These are phyloP conservation scores for Globodera ellingtonae DNA, from an alignment of 1,140 invertebrate species.

Conservation along the genomic window DNA sequence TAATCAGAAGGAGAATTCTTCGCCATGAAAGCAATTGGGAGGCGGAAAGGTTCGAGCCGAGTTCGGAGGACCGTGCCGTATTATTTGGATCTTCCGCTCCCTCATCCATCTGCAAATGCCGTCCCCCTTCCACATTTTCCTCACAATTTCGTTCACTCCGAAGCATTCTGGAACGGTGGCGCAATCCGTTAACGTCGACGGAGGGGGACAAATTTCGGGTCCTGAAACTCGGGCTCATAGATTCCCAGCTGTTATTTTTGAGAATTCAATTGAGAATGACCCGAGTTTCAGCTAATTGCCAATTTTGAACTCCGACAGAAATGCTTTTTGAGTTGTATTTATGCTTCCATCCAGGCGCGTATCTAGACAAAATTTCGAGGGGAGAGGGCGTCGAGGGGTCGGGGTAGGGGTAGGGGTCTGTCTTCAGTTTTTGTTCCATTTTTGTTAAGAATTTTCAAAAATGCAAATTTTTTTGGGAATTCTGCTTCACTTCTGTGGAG, in stretches of 20 bases:
- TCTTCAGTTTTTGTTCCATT: too few relatives aligned
- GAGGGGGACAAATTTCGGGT: background rate
- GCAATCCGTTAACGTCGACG: constrained; percentile 16
- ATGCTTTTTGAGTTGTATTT: background rate
- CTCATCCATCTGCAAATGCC: background rate
- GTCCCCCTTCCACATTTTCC: background rate
- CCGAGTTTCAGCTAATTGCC: too few relatives aligned
- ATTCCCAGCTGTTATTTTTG: background rate
- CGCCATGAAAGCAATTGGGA: constrained; percentile 38
- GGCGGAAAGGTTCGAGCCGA: background rate
- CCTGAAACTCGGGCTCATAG: background rate
- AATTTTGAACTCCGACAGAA: background rate
- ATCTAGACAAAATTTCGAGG: too few relatives aligned
- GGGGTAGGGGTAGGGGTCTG: too few relatives aligned
- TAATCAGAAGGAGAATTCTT: constrained; percentile 82
- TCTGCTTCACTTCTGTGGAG: too few relatives aligned
- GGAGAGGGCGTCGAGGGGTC: too few relatives aligned
- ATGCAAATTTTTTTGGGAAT: too few relatives aligned
- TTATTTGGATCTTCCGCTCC: too few relatives aligned
- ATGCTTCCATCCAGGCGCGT: background rate
- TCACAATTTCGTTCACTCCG: background rate
- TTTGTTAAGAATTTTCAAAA: too few relatives aligned
- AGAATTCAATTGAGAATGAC: background rate
- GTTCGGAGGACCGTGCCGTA: background rate
- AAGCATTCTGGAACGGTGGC: constrained; percentile 35